Conservation (phyloP, 2,113 vertebrate genomes). For the mouse (Mus musculus) region GRCm39 chr11:42475001-42475500, state of each 20-base stretch:
- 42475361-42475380: slow-evolving; percentile 14
- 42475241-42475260: background rate
- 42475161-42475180: background rate
- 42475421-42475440: background rate
- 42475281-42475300: background rate
- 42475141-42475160: background rate
- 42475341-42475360: background rate
- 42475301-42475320: background rate
- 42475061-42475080: no score
- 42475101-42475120: no score
- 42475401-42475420: slow-evolving; percentile 2
- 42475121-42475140: background rate
- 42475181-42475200: background rate
- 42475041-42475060: no score
- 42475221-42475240: background rate
- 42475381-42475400: slow-evolving; percentile 36
- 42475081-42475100: no score
- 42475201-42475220: background rate
- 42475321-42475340: background rate
- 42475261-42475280: background rate
- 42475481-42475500: background rate
- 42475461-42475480: background rate
- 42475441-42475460: background rate
- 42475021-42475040: no score
- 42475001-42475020: no score